These are phyloP conservation scores for Conomelus anceps DNA, from an alignment of 2,888 invertebrate species.

Conservation along the genomic window DNA sequence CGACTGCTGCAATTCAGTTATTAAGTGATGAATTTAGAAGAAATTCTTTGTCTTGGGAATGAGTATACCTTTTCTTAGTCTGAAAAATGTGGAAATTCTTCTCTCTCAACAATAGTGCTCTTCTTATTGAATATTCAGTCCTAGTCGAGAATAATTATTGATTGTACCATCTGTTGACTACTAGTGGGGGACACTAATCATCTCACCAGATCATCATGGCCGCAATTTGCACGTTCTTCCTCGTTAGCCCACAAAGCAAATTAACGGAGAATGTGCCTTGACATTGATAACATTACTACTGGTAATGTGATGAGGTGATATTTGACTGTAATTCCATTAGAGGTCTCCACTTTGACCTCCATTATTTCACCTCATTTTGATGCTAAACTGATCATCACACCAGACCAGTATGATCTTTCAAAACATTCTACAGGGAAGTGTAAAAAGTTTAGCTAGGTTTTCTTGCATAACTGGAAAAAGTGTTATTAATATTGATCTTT, in stretches of 20 bases:
- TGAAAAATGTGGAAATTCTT: too few species aligned
- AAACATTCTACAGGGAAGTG: too few species aligned
- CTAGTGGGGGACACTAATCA: neutral
- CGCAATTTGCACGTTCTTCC: neutral
- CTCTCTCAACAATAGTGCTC: neutral
- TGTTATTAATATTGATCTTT: too few species aligned
- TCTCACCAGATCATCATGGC: neutral
- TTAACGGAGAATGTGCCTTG: neutral
- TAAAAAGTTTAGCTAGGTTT: too few species aligned
- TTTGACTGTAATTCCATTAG: neutral
- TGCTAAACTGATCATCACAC: too few species aligned
- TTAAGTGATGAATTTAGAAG: too few species aligned
- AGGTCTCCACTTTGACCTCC: neutral
- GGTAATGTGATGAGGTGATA: neutral
- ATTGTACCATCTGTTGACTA: neutral
- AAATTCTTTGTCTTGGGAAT: too few species aligned
- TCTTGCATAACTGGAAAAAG: too few species aligned
- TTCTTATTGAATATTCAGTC: neutral
- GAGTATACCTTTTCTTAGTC: too few species aligned
- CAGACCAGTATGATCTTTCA: too few species aligned
- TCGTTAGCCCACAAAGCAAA: neutral
- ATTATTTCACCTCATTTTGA: too few species aligned
- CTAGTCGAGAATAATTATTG: neutral
- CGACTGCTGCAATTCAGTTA: too few species aligned
- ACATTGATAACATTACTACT: neutral